These are phyloP conservation scores for Protaetia brevitarsis DNA, from an alignment of 1,140 invertebrate genomes.

Conservation along the genomic window DNA sequence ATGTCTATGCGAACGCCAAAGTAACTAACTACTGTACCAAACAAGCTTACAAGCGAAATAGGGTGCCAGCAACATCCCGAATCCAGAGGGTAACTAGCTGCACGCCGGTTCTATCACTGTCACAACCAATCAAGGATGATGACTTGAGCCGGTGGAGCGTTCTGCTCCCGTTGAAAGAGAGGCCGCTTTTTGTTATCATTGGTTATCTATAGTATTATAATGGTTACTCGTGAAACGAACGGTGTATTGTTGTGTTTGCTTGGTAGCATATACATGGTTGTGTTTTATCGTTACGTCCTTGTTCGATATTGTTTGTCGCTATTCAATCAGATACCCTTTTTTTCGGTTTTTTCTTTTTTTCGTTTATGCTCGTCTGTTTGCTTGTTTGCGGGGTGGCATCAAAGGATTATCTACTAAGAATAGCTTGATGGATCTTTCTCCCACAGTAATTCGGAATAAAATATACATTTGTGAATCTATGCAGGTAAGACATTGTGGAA, in stretches of 20 bases:
- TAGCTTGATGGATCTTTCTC: no score
- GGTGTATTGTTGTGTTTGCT: neutral
- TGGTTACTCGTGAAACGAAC: neutral
- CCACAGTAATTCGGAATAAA: no score
- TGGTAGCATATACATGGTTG: no score
- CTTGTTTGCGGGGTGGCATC: no score
- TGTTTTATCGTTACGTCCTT: neutral
- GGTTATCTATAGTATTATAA: slow-evolving; percentile 18
- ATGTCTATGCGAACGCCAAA: no score
- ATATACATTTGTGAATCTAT: no score
- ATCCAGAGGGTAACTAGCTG: neutral
- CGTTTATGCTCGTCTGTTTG: no score
- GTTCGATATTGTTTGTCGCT: neutral
- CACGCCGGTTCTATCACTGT: slow-evolving; percentile 8
- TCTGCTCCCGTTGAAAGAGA: neutral
- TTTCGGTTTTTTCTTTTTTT: neutral
- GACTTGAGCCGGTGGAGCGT: neutral
- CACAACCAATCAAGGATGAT: slow-evolving; percentile 6
- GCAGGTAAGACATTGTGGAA: no score
- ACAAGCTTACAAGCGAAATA: neutral
- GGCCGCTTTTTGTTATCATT: slow-evolving; percentile 8
- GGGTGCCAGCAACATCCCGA: neutral
- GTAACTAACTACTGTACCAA: neutral
- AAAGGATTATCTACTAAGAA: no score
- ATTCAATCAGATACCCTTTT: neutral